Percentiles rank a stretch among this genome's conserved stretches.
These are phyloP conservation scores for Branchellion lobata DNA, from an alignment of 2,888 invertebrate genomes.

Conservation along the genomic window DNA sequence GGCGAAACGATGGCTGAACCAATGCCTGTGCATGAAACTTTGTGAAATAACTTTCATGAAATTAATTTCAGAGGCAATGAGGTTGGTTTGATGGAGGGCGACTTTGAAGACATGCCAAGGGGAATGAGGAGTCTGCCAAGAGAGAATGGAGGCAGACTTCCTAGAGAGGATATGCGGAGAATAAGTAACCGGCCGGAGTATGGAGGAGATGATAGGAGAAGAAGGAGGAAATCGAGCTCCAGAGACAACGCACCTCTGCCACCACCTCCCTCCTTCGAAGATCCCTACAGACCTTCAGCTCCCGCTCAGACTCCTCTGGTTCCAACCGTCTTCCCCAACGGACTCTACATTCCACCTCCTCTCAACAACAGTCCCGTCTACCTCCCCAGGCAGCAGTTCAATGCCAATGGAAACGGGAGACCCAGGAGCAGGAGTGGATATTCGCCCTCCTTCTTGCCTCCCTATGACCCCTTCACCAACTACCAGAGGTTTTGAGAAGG, in stretches of 20 bases:
- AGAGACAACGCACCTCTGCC: background rate
- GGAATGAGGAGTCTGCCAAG: too few species aligned
- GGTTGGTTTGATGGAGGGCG: too few species aligned
- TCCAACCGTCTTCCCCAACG: background rate
- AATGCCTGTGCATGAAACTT: too few species aligned
- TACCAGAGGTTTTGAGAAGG: background rate
- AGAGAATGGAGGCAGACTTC: too few species aligned
- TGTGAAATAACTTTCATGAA: too few species aligned
- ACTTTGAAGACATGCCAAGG: too few species aligned
- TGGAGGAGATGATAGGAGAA: background rate
- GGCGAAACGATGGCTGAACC: too few species aligned
- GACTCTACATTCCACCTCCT: background rate
- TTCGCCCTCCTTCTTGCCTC: conserved; percentile 2
- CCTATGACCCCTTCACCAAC: conserved; percentile 14
- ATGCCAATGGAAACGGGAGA: too few species aligned
- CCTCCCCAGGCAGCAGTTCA: too few species aligned
- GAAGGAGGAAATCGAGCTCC: background rate
- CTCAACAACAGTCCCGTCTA: background rate
- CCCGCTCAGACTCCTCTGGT: background rate
- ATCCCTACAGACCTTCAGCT: background rate
- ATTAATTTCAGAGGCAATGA: too few species aligned
- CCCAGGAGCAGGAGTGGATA: background rate
- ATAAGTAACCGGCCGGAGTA: background rate
- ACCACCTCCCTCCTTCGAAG: background rate
- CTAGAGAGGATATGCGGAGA: background rate